Evolutionary conservation across 2,113 vertebrate genomes (phyloP).

Genomic region (Gavia stellata): DNA sequence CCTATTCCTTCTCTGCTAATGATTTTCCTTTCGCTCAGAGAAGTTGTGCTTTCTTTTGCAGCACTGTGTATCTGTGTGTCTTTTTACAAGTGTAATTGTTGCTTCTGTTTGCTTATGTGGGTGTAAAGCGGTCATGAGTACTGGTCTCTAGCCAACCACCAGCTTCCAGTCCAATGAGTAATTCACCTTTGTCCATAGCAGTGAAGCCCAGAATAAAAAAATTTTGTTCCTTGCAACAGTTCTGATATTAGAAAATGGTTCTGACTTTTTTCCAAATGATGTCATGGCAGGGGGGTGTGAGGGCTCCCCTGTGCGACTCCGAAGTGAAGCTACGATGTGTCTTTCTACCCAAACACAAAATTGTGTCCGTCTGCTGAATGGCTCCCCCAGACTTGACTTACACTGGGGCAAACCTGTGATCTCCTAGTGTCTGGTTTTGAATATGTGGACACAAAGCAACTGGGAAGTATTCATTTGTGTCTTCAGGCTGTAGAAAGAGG

Average conservation of each 20-base stretch:
- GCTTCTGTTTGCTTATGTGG: neutral
- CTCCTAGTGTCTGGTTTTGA: neutral
- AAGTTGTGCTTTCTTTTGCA: neutral
- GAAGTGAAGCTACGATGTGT: neutral
- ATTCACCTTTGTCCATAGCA: neutral
- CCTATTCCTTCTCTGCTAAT: neutral
- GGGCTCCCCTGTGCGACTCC: neutral
- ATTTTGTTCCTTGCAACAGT: neutral
- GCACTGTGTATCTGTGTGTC: neutral
- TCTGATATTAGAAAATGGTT: neutral
- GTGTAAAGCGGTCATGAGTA: neutral
- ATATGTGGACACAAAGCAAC: neutral
- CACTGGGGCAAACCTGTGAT: accelerated
- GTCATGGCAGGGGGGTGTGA: neutral
- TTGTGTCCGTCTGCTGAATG: accelerated
- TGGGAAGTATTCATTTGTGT: neutral
- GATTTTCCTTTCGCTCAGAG: neutral
- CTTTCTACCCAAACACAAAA: neutral
- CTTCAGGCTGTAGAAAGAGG: neutral
- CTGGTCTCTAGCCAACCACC: neutral
- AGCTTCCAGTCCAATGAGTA: neutral
- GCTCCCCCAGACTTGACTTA: neutral
- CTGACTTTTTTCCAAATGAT: neutral
- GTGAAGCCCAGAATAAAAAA: neutral
- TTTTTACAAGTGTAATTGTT: neutral